Evolutionary conservation across 2,797 vertebrate genomes (phyloP).

Genomic region (Sciurus vulgaris): DNA sequence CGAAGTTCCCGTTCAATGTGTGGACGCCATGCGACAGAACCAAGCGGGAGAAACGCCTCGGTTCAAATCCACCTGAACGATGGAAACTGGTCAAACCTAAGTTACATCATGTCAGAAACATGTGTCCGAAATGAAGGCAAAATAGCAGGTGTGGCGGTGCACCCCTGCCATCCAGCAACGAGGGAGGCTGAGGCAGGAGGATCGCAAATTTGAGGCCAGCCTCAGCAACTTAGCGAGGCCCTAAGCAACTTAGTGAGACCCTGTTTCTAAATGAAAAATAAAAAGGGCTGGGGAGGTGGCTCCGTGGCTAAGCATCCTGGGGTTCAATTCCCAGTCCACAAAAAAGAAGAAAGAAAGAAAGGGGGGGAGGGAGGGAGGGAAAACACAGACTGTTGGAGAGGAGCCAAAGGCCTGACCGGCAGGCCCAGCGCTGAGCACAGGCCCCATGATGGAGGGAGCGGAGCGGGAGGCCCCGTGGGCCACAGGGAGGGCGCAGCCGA

Average conservation of each 20-base stretch:
- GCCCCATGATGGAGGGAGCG: neutral
- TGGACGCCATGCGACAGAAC: neutral
- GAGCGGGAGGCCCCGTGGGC: neutral
- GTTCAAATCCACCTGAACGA: neutral
- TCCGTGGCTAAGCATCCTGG: too few relatives aligned
- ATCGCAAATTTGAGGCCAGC: too few relatives aligned
- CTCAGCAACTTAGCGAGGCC: too few relatives aligned
- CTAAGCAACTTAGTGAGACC: too few relatives aligned
- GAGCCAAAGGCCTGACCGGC: neutral
- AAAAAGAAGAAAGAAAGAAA: too few relatives aligned
- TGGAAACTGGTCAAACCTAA: neutral
- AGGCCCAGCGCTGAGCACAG: neutral
- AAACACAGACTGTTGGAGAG: too few relatives aligned
- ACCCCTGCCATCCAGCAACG: too few relatives aligned
- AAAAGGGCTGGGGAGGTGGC: too few relatives aligned
- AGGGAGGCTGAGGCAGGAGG: too few relatives aligned
- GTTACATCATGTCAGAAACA: neutral
- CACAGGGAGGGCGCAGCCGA: neutral
- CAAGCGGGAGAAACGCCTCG: neutral
- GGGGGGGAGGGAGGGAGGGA: too few relatives aligned
- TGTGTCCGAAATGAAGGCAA: neutral
- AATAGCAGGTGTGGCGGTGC: neutral
- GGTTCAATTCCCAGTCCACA: too few relatives aligned
- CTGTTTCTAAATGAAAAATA: too few relatives aligned
- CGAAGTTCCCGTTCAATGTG: neutral